Conservation (phyloP, 92 coral and sea anemone genomes). For the Epizoanthus scotinus region DNA sequence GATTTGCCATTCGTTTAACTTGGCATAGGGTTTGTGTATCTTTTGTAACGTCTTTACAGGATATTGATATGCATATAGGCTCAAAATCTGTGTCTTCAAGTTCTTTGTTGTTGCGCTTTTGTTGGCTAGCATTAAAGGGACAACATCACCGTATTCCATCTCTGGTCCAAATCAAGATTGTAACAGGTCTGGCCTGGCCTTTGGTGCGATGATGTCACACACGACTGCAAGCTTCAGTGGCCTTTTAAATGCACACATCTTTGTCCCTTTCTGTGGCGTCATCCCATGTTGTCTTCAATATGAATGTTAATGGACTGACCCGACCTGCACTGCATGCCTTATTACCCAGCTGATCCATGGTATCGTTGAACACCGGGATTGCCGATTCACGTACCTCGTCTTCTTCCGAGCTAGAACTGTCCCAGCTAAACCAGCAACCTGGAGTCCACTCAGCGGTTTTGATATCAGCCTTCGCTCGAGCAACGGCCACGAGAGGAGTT, state of each 20-base stretch:
- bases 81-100: constrained; percentile 56
- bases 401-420: no score
- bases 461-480: no score
- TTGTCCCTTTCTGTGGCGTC: constrained; percentile 39
- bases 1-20: constrained; percentile 56
- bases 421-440: no score
- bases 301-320: no score
- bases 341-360: no score
- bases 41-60: constrained; percentile 36
- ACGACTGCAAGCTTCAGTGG: constrained; percentile 57
- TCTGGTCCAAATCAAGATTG: constrained; percentile 27
- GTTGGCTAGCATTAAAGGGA: constrained; percentile 49
- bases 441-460: no score
- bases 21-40: constrained; percentile 50
- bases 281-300: constrained; percentile 28
- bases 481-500: no score
- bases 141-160: constrained; percentile 35
- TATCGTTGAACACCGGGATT: no score
- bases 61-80: constrained; percentile 53
- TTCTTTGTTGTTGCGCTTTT: constrained; percentile 53
- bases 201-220: constrained; percentile 66
- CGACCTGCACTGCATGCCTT: no score
- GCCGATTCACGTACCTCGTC: no score
- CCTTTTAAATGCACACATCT: constrained; percentile 41
- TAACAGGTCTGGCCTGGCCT: constrained; percentile 53